Conservation (phyloP, 1,140 invertebrate genomes). For the Aricia agestis region DNA sequence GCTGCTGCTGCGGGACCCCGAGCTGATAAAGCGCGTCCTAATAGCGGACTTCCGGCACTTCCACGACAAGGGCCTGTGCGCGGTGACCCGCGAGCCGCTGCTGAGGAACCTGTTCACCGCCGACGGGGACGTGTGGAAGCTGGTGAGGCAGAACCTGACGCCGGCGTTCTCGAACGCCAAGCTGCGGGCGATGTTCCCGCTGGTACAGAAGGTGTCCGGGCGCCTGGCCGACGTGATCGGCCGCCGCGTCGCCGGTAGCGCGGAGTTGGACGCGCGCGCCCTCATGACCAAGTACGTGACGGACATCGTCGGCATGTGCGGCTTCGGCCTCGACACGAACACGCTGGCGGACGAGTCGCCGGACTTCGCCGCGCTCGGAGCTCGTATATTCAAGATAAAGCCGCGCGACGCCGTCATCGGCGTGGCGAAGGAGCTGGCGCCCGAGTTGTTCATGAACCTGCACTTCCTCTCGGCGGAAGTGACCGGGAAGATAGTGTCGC, state of each 20-base stretch:
- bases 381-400: neutral
- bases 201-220: slow-evolving; percentile 41
- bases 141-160: slow-evolving; percentile 70
- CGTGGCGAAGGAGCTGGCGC: neutral
- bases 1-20: slow-evolving; percentile 57
- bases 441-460: neutral
- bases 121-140: slow-evolving; percentile 67
- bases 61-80: slow-evolving; percentile 30
- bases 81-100: slow-evolving; percentile 33
- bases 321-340: slow-evolving; percentile 10
- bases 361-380: neutral
- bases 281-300: neutral
- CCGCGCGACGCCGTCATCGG: neutral
- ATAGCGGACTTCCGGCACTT: slow-evolving; percentile 77
- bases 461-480: slow-evolving; percentile 28
- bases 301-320: neutral
- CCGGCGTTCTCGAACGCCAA: slow-evolving; percentile 76
- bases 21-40: slow-evolving; percentile 74
- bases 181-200: slow-evolving; percentile 71
- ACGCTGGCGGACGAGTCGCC: neutral
- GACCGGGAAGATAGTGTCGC: slow-evolving; percentile 11
- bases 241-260: neutral
- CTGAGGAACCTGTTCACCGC: slow-evolving; percentile 35
- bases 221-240: slow-evolving; percentile 16
- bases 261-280: neutral